Base-by-base conservation (phyloP, 2,888 invertebrate species). In the Encarsia formosa region DNA sequence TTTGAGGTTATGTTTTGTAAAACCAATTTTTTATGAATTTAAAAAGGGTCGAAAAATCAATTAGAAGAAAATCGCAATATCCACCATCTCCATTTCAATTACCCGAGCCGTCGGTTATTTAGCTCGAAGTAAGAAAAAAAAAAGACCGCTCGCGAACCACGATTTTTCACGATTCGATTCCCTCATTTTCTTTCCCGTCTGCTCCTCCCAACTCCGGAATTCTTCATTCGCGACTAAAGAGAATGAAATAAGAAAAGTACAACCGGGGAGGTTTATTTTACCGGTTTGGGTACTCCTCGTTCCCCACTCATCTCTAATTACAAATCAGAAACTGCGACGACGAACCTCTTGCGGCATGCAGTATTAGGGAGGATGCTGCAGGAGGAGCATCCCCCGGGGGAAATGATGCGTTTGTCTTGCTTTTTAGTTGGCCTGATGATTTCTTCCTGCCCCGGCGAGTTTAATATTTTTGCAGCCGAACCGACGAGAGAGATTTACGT, bases 241-340 rank as follows among this genome's bases (percentile, higher is more conserved):
- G 18, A 31, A 39, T 32, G 35, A 11, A 19, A 35, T n/a, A n/a
- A 20, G 29, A 34, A 16, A 35, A 48, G 20, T 18, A 35, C 44
- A 39, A 35, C 15, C 60, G n/a, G 2, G 8, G n/a, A 11, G 16
- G 52, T 57, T 62, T 61, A 56, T 61, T 64, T 60, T 63, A 65
- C 61, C 64, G 62, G 62, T 46, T 63, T n/a, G n/a, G n/a, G n/a
- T n/a, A n/a, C n/a, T n/a, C n/a, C n/a, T n/a, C n/a, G n/a, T n/a
- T n/a, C n/a, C 59, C 63, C 59, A 60, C 64, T 67, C 69, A 66
- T 65, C 68, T 68, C 67, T 71, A 72, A 71, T 71, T 71, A 68
- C 63, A 62, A 69, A 69, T 71, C 65, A 64, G 65, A 67, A 68
- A 66, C 65, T 29, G 29, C 18, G 19, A 29, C 13, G 16, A 5